Base-by-base conservation (phyloP, 2,113 vertebrate genomes). In the Dipodomys ordii region DNA sequence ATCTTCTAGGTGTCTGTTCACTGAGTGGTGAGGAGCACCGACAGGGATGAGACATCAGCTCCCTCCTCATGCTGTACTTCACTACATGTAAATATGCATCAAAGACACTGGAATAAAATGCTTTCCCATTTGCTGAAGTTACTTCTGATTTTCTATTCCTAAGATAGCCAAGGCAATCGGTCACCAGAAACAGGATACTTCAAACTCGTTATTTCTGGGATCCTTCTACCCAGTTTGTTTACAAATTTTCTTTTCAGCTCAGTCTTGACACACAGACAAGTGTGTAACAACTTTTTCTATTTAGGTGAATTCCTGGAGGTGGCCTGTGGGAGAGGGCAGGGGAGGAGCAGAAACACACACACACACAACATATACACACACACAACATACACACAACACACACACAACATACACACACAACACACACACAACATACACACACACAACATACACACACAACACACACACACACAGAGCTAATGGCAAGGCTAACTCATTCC, bases 241-340 rank as follows among this genome's bases (percentile, higher is more conserved):
- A 90, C 44, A 67, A 39, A 80, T 86, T 64, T 92, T 73, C 84
- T 86, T 92, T 90, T 83, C 39, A 79, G 84, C 62, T 92, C n/a
- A 27, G 87, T 72, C 87, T 91, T 93, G 65, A 94, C 83, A 94
- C 80, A 90, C 67, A 94, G 87, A 90, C 76, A 92, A 95, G 67
- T 95, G 96, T 96, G 89, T 95, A 95, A 96, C 65, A 94, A 95
- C 90, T 95, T 95, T 95, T 95, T 88, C 92, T 95, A 92, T 96
- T 96, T 95, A 82, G 81, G 82, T 72, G 82, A 95, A 27, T 69
- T 94, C 71, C 91, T 93, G 74, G 92, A 95, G 94, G 88, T 71
- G 71, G 74, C 32, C 44, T 87, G 82, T 88, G 87, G 92, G 32
- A 92, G 79, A 85, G 87, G 69, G 72, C 77, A 62, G 93, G 78